Conservation (phyloP, 2,888 invertebrate species). For the Celastrina argiolus region DNA sequence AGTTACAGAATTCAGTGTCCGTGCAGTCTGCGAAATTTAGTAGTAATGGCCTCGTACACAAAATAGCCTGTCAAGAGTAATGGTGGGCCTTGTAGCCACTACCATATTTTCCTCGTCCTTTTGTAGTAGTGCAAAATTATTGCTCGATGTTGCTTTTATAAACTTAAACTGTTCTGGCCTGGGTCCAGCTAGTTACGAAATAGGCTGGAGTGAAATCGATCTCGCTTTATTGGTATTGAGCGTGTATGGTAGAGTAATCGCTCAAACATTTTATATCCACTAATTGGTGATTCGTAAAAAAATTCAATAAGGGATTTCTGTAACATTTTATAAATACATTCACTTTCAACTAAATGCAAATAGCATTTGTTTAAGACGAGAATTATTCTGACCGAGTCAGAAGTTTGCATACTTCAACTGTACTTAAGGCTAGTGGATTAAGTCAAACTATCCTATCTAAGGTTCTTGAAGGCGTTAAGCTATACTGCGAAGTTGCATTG, state of each 20-base stretch:
- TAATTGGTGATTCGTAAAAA: too few relatives aligned
- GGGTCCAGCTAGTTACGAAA: slow-evolving; percentile 2
- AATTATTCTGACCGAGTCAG: background rate
- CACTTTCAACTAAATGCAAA: background rate
- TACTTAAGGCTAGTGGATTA: background rate
- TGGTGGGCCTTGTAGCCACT: background rate
- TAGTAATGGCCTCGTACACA: background rate
- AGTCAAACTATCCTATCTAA: background rate
- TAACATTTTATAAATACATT: too few relatives aligned
- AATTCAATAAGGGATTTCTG: too few relatives aligned
- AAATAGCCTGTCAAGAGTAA: slow-evolving; percentile 5
- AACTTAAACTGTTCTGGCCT: slow-evolving; percentile 6
- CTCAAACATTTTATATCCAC: too few relatives aligned
- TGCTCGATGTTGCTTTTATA: slow-evolving; percentile 4
- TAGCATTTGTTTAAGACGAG: background rate
- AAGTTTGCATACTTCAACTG: background rate
- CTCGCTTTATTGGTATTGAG: background rate
- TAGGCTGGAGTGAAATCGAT: slow-evolving; percentile 2
- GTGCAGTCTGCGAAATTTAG: background rate
- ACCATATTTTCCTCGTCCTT: background rate
- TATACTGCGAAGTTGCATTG: background rate
- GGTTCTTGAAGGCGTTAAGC: background rate
- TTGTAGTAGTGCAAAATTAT: background rate
- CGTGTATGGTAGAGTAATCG: background rate
- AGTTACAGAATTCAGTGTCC: too few relatives aligned